These are phyloP conservation scores for Meandrina meandrites DNA, from an alignment of 92 coral and sea anemone species.

Conservation along the genomic window DNA sequence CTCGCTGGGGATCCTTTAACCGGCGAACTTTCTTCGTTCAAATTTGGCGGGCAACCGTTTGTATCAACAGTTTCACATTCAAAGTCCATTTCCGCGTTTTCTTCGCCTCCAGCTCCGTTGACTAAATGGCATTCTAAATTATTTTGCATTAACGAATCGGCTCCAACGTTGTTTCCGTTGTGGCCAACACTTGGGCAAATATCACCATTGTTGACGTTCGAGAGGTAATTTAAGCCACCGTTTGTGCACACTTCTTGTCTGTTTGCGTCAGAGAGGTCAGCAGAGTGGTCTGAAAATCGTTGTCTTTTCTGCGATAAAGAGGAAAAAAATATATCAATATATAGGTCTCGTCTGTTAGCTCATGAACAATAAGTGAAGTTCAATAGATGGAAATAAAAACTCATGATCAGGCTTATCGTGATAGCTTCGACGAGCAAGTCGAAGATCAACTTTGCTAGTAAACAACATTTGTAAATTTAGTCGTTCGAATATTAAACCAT, in stretches of 20 bases:
- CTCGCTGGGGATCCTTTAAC: constrained; percentile 36
- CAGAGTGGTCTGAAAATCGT: neutral
- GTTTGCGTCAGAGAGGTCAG: neutral
- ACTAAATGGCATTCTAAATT: constrained; percentile 1
- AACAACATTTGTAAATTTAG: neutral
- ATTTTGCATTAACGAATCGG: constrained; percentile 23
- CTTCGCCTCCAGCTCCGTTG: neutral
- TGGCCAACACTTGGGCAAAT: neutral
- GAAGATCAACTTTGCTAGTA: neutral
- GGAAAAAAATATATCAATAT: neutral
- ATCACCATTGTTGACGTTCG: neutral
- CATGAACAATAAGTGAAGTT: neutral
- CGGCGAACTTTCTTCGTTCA: constrained; percentile 9
- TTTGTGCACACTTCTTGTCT: neutral
- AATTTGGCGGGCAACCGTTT: constrained; percentile 16
- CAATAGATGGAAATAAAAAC: neutral
- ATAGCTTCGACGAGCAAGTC: neutral
- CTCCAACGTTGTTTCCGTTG: constrained; percentile 1
- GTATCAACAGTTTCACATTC: constrained; percentile 3
- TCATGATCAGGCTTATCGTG: neutral
- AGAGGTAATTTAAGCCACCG: neutral
- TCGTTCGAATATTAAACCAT: neutral
- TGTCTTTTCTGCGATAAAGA: constrained; percentile 29
- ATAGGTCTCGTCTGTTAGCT: neutral
- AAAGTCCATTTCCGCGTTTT: constrained; percentile 16